Conservation (phyloP, 2,113 vertebrate species). For the Pangasianodon gigas region DNA sequence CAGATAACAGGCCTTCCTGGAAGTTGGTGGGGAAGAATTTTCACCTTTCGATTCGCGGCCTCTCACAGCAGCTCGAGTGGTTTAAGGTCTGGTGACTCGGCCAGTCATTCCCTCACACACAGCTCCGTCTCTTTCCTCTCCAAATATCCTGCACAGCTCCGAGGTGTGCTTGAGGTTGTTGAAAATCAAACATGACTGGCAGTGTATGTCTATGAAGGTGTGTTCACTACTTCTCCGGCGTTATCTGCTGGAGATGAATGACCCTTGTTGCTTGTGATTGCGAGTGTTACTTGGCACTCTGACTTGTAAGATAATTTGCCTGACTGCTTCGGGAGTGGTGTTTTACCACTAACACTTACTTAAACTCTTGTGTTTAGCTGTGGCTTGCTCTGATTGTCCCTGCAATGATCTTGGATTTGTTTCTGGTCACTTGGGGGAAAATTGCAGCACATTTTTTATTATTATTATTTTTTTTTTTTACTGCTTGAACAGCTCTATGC, state of each 20-base stretch:
- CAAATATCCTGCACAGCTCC: background rate
- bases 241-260: background rate
- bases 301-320: background rate
- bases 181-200: background rate
- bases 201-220: background rate
- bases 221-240: background rate
- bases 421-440: background rate
- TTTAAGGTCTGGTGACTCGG: background rate
- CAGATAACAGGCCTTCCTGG: background rate
- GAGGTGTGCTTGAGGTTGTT: constrained; percentile 1
- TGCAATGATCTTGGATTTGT: background rate
- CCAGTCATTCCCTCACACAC: background rate
- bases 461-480: background rate
- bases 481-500: background rate
- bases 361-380: background rate
- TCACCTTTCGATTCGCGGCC: background rate
- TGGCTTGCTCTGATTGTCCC: background rate
- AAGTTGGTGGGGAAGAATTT: background rate
- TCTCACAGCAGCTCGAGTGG: background rate
- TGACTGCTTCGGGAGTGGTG: background rate
- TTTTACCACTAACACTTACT: background rate
- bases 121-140: background rate
- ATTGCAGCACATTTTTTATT: background rate
- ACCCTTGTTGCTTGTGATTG: background rate
- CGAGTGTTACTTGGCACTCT: background rate